Evolutionary conservation across 2,888 invertebrate genomes (phyloP), one percentile per base, ranked within the genome.

Genomic region (Penaeus monodon): DNA sequence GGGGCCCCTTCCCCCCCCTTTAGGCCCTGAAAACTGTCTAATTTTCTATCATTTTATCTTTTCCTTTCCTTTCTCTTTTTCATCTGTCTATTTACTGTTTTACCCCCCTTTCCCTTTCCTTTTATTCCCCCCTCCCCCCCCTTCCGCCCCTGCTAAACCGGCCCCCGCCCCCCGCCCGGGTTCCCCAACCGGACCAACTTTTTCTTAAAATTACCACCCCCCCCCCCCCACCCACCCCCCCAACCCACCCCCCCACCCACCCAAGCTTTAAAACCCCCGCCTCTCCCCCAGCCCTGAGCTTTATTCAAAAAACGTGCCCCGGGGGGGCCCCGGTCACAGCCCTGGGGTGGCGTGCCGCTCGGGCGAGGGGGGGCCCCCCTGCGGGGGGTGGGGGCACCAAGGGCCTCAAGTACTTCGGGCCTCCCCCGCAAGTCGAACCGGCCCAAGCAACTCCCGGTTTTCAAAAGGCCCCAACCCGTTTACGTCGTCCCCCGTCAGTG

Each of bases 391-490:
- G 94, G 94, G 94, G 94, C 91, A 94, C 94, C 91, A 94, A 95
- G 92, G 96, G 95, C 91, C 96, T 96, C 95, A 94, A 96, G 90
- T 95, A 97, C 91, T 93, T 96, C 89, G 92, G n/a, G n/a, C n/a
- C n/a, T n/a, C n/a, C n/a, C n/a, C n/a, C n/a, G n/a, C n/a, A n/a
- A n/a, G n/a, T n/a, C n/a, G n/a, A n/a, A n/a, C n/a, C n/a, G n/a
- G n/a, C n/a, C n/a, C n/a, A n/a, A n/a, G n/a, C n/a, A n/a, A n/a
- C n/a, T n/a, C n/a, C n/a, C n/a, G n/a, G n/a, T n/a, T n/a, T n/a
- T n/a, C n/a, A n/a, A n/a, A n/a, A n/a, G n/a, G n/a, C n/a, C n/a
- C n/a, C n/a, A n/a, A n/a, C n/a, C n/a, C n/a, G n/a, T n/a, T n/a
- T n/a, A n/a, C n/a, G n/a, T n/a, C n/a, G n/a, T n/a, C n/a, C n/a